A percentile compares a stretch with the other conserved stretches of the same genome.
These are phyloP conservation scores for Heliconius cydno DNA, from an alignment of 2,888 invertebrate genomes.

Conservation along the genomic window DNA sequence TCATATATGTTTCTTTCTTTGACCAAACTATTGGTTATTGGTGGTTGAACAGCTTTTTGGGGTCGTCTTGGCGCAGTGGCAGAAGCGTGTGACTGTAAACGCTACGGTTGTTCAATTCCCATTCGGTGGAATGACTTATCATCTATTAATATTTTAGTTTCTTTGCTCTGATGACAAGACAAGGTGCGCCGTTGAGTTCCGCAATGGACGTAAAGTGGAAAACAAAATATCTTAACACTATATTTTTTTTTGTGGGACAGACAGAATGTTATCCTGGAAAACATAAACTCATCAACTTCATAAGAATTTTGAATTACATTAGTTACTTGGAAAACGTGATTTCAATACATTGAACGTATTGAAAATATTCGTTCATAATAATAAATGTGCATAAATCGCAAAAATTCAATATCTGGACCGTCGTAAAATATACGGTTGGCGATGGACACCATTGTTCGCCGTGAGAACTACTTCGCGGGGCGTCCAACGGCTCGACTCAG, in stretches of 20 bases:
- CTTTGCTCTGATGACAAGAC: too few species aligned
- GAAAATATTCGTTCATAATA: constrained; percentile 51
- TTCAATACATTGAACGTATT: background rate
- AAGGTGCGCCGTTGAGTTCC: too few species aligned
- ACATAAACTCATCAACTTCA: background rate
- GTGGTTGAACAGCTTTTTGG: constrained; percentile 15
- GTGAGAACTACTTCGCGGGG: constrained; percentile 66
- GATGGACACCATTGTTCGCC: constrained; percentile 64
- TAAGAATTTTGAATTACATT: background rate
- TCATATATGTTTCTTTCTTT: background rate
- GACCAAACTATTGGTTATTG: background rate
- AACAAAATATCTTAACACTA: background rate
- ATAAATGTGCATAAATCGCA: constrained; percentile 63
- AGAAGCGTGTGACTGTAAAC: too few species aligned
- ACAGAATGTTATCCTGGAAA: background rate
- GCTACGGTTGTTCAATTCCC: too few species aligned
- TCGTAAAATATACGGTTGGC: constrained; percentile 72
- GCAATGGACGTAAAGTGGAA: background rate
- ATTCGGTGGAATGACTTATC: too few species aligned
- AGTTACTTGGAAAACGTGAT: background rate
- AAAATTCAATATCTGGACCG: constrained; percentile 70
- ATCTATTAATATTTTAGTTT: too few species aligned
- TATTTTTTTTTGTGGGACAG: background rate
- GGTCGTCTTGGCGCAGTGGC: constrained; percentile 1
- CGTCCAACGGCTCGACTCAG: constrained; percentile 49